phyloP scores from a whole-genome alignment of 2,888 invertebrate genomes.

The Pristionchus mayeri region DNA sequence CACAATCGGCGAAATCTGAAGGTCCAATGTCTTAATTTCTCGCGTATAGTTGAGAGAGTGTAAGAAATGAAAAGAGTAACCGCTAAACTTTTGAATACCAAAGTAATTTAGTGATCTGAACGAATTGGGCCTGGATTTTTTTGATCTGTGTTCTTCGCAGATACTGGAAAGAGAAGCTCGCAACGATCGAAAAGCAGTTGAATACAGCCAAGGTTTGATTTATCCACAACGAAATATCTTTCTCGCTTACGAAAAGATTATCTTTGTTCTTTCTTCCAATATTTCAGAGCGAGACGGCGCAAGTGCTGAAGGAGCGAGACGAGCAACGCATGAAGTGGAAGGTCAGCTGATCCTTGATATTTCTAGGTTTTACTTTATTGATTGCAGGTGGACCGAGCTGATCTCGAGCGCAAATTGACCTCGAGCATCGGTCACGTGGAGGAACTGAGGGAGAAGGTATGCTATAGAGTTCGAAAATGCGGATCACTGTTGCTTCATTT shows the following conservation, averaged over 20 bases:
- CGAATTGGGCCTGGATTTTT: too few relatives aligned
- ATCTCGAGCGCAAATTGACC: constrained; percentile 68
- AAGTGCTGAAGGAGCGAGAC: constrained; percentile 63
- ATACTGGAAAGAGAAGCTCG: constrained; percentile 71
- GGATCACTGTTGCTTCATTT: too few relatives aligned
- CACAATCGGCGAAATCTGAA: background rate
- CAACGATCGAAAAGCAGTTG: constrained; percentile 59
- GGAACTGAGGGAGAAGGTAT: constrained; percentile 55
- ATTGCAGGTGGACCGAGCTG: constrained; percentile 60
- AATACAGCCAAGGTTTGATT: too few relatives aligned
- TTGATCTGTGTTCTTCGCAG: background rate
- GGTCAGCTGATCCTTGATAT: constrained; percentile 45
- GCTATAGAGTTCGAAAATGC: too few relatives aligned
- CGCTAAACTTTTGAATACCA: background rate
- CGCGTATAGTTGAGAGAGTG: too few relatives aligned
- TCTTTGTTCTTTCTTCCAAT: background rate
- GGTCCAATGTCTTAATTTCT: background rate
- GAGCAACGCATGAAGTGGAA: constrained; percentile 64
- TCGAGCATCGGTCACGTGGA: constrained; percentile 71
- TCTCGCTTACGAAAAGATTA: constrained; percentile 52
- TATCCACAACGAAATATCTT: too few relatives aligned
- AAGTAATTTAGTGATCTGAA: too few relatives aligned
- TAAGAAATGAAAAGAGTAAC: too few relatives aligned
- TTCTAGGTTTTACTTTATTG: background rate
- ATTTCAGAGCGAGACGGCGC: constrained; percentile 60